A percentile compares a stretch with the other conserved stretches of the same genome.
Conservation (phyloP, 2,797 vertebrate genomes). For the Cyclopterus lumpus region DNA sequence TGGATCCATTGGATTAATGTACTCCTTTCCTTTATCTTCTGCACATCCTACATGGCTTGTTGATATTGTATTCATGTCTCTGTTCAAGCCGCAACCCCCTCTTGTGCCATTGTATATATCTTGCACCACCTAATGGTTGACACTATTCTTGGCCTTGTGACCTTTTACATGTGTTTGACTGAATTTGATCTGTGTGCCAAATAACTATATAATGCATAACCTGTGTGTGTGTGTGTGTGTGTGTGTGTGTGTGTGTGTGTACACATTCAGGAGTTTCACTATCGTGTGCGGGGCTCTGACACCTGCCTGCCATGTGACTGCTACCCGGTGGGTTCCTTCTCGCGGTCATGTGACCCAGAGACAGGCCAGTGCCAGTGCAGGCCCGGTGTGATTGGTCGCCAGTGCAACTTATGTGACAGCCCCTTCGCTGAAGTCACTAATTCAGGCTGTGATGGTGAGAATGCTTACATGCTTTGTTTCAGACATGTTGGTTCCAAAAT, state of each 20-base stretch:
- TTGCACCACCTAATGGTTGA: not conserved
- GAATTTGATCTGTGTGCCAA: not conserved
- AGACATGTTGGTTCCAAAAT: slow-evolving; percentile 2
- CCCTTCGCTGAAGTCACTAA: slow-evolving; percentile 97
- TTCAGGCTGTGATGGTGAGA: slow-evolving; percentile 92
- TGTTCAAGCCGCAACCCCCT: not conserved
- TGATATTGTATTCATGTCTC: slow-evolving; percentile 3
- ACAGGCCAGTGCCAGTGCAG: slow-evolving; percentile 93
- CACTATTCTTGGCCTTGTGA: slow-evolving; percentile 13
- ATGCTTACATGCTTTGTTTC: not conserved
- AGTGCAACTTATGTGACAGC: slow-evolving; percentile 96
- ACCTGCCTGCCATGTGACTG: slow-evolving; percentile 95
- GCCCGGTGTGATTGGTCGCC: slow-evolving; percentile 94
- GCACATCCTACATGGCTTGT: not conserved
- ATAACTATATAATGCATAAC: slow-evolving; percentile 8
- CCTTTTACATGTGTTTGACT: slow-evolving; percentile 12
- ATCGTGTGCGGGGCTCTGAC: slow-evolving; percentile 88
- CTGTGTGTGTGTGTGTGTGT: not conserved
- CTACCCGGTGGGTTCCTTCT: slow-evolving; percentile 96
- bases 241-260: slow-evolving; percentile 20
- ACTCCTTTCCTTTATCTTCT: not conserved
- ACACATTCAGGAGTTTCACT: slow-evolving; percentile 92
- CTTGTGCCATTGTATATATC: slow-evolving; percentile 2
- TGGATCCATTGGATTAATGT: too few relatives aligned
- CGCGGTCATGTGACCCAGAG: slow-evolving; percentile 92